Evolutionary conservation across 2,888 invertebrate species (phyloP), one percentile per base, ranked within the genome.

Genomic region (Ichneumoninae sp.): DNA sequence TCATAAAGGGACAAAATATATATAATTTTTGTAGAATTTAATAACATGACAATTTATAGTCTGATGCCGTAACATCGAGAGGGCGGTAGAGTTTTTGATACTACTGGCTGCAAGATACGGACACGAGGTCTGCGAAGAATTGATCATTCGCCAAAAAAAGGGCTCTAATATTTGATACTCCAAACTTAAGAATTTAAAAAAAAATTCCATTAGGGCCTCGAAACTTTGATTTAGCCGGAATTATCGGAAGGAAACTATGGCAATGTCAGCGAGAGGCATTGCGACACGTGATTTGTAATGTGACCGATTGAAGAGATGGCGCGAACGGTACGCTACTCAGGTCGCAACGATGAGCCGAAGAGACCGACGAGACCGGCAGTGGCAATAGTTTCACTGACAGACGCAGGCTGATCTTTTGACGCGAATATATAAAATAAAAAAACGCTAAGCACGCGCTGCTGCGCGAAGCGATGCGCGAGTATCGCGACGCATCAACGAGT

Each of bases 351-450:
- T 16, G 47, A 33, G 19, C 13, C 50, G 72, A 66, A 77, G 83
- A 19, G n/a, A 83, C 52, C 83, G 68, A 33, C 36, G 62, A 60
- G 71, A 83, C 80, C 83, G 80, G 76, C 76, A 16, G 83, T 26
- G 76, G 76, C 60, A 80, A 83, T 8, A 54, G 22, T 4, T 47
- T 47, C 4, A 44, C 62, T 30, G 62, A 62, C 50, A 19, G 65
- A 66, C 40, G n/a, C n/a, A 19, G 10, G 3, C 19, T 19, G 40
- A 66, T 40, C 22, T 19, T 19, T 30, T 22, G 44, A 47, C 44
- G 13, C 71, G 71, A 71, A 65, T 52, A 50, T 19, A 30, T 19
- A 47, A 16, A 47, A 40, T 2, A 10, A 30, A 36, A 65, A 70
- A 75, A 81, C 40, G 40, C 75, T 44, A 22, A 57, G 57, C n/a